These are phyloP conservation scores for Pedicia rivosa DNA, from an alignment of 2,888 invertebrate genomes.

Conservation along the genomic window DNA sequence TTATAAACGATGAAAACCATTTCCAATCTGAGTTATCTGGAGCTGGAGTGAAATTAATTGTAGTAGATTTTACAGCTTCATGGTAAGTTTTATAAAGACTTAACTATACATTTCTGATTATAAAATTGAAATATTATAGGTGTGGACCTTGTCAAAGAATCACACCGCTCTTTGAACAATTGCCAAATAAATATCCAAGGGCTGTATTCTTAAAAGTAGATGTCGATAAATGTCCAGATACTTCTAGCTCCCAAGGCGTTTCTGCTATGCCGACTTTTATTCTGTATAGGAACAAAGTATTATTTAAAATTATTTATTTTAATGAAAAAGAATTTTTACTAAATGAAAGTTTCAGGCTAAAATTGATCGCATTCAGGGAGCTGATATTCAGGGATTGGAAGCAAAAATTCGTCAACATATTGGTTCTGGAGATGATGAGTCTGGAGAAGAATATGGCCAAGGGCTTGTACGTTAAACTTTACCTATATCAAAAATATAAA, in stretches of 20 bases:
- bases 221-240: slow-evolving; percentile 83
- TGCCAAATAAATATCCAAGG: slow-evolving; percentile 72
- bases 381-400: slow-evolving; percentile 67
- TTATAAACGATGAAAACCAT: slow-evolving; percentile 40
- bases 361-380: slow-evolving; percentile 76
- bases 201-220: slow-evolving; percentile 82
- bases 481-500: neutral
- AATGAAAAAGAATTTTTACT: no score
- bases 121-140: slow-evolving; percentile 35
- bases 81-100: slow-evolving; percentile 41
- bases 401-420: slow-evolving; percentile 79
- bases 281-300: slow-evolving; percentile 75
- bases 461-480: slow-evolving; percentile 23
- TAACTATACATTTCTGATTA: neutral
- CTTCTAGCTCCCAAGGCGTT: slow-evolving; percentile 75
- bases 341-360: slow-evolving; percentile 50
- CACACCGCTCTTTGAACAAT: slow-evolving; percentile 79
- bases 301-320: no score
- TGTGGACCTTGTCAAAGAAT: slow-evolving; percentile 95
- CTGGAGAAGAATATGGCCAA: slow-evolving; percentile 60
- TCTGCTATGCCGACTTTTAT: slow-evolving; percentile 98
- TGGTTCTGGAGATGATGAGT: slow-evolving; percentile 43
- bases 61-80: slow-evolving; percentile 88
- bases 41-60: slow-evolving; percentile 76
- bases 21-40: slow-evolving; percentile 71